Conservation (phyloP, 2,113 vertebrate genomes). For the Aphelocoma coerulescens region DNA sequence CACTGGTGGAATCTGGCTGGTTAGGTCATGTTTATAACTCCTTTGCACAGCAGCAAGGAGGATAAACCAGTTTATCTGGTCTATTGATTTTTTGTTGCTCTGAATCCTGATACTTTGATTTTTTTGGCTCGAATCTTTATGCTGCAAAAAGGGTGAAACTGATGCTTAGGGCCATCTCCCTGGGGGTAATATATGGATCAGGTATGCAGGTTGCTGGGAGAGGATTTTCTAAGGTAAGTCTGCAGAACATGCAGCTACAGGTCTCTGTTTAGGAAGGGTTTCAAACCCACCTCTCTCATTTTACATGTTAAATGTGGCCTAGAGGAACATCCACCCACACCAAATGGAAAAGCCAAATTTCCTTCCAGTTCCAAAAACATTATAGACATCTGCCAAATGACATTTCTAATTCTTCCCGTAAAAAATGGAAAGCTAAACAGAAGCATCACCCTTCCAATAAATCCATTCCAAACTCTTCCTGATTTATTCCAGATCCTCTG, state of each 20-base stretch:
- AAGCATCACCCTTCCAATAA: slow-evolving; percentile 52
- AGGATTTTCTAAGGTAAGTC: slow-evolving; percentile 31
- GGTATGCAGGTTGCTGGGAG: slow-evolving; percentile 31
- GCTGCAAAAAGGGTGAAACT: slow-evolving; percentile 19
- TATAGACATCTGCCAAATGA: slow-evolving; percentile 51
- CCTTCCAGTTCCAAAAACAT: slow-evolving; percentile 57
- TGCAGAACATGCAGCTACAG: slow-evolving; percentile 42
- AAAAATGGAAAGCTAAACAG: slow-evolving; percentile 54
- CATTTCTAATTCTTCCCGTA: slow-evolving; percentile 63
- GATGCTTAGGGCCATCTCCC: slow-evolving; percentile 27
- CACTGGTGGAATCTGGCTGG: slow-evolving; percentile 1
- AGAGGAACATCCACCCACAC: slow-evolving; percentile 44
- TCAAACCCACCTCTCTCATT: slow-evolving; percentile 46
- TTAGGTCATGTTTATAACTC: slow-evolving; percentile 13
- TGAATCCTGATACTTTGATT: slow-evolving; percentile 51
- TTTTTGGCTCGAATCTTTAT: slow-evolving; percentile 20
- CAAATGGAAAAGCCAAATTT: slow-evolving; percentile 59
- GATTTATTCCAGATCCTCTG: slow-evolving; percentile 45
- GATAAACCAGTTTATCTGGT: slow-evolving; percentile 60
- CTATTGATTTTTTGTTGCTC: slow-evolving; percentile 52
- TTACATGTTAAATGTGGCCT: slow-evolving; percentile 49
- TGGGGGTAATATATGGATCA: slow-evolving; percentile 7
- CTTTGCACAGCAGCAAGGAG: slow-evolving; percentile 21
- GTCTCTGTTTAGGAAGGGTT: slow-evolving; percentile 30
- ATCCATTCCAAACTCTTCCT: slow-evolving; percentile 46